Conservation (phyloP, 2,797 vertebrate species). For the Cetoscarus ocellatus region DNA sequence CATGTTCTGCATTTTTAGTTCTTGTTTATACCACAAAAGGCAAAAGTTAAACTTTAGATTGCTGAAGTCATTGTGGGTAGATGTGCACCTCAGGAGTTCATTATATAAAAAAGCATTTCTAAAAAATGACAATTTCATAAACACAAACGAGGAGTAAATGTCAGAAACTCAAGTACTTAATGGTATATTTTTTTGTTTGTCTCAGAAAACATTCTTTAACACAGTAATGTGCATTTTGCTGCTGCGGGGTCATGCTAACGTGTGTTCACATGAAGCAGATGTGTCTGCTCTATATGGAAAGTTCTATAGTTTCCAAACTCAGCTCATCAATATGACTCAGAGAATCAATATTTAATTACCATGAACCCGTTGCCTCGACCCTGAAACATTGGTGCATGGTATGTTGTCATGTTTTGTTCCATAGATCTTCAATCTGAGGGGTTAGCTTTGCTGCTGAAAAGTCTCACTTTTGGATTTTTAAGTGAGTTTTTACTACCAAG, state of each 20-base stretch:
- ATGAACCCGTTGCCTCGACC: constrained; percentile 19
- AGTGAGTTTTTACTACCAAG: no score
- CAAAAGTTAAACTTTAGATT: no score
- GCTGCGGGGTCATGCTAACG: constrained; percentile 1
- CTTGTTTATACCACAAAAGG: no score
- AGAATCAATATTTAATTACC: constrained; percentile 41
- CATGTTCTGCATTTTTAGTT: no score
- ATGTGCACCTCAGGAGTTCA: no score
- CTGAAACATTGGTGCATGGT: constrained; percentile 4
- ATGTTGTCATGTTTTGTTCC: constrained; percentile 1
- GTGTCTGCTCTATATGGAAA: constrained; percentile 45
- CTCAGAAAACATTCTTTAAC: background rate
- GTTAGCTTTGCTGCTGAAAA: background rate
- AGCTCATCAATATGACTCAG: constrained; percentile 44
- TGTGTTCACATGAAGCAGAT: constrained; percentile 1
- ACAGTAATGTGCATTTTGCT: background rate
- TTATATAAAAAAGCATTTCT: no score
- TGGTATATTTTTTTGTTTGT: background rate
- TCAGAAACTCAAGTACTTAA: no score
- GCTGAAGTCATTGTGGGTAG: no score
- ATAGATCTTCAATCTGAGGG: background rate
- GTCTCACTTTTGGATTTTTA: background rate
- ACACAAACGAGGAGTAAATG: no score
- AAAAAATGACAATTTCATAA: no score
- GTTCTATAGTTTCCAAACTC: constrained; percentile 51